Evolutionary conservation across 1,140 invertebrate species (phyloP), one percentile per base, ranked within the genome.

Genomic region (Zophobas morio): DNA sequence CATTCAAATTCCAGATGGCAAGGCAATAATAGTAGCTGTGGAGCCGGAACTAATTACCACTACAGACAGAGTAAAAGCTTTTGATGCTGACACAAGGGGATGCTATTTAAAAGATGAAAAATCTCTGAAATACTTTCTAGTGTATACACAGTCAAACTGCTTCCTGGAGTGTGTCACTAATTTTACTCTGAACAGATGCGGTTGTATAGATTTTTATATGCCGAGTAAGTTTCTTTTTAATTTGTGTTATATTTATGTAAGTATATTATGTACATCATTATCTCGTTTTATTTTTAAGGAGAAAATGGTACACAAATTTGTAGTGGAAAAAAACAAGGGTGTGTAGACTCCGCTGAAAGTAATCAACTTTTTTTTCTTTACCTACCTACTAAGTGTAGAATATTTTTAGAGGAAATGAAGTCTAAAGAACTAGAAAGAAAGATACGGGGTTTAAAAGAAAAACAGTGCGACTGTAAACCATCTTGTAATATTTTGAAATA

Each of bases 31-130:
- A 0, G 88, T 90, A 4, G 88, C 89, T 1, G 89, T 92, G 3
- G 90, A 90, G 82, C 90, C 90, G 0, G 89, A 88, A 74, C 90
- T 91, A 89, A 91, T 92, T 86, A 90, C 89, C 2, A 92, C 90
- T 6, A 90, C 89, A 0, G 86, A 88, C 57, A 88, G 88, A 77
- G 85, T 92, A 2, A 85, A 84, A 51, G 85, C 88, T 53, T 90
- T 91, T 77, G 84, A 86, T 37, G 86, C 90, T 1, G 72, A 85
- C n/a, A 88, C 88, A 72, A 84, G 92, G 6, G 88, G 89, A 71
- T 93, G 92, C 76, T 90, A 88, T 76, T 91, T 92, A 76, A 87
- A 89, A 32, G 84, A 86, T 0, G 91, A 93, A 80, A 88, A 87
- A 66, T 84, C 85, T 2, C 80, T 92, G 6, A 83, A 84, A 32